Percentiles rank a stretch among this genome's conserved stretches.
Conservation (phyloP, 2,888 invertebrate genomes). For the Argyresthia albistria region DNA sequence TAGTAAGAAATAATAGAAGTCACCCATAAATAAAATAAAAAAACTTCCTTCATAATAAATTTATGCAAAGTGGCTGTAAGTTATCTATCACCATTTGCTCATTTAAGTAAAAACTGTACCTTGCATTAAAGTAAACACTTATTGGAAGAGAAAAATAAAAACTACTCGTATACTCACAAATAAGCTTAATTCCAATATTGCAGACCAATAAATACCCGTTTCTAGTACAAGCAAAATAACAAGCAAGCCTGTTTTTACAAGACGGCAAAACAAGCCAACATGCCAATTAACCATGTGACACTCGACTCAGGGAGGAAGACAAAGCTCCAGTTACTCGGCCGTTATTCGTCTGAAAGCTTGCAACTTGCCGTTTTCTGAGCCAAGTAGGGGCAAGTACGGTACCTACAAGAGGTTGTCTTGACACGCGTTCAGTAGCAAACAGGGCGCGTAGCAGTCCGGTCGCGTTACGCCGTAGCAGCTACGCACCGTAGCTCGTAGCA, state of each 20-base stretch:
- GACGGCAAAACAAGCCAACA: not conserved
- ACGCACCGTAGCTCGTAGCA: constrained; percentile 17
- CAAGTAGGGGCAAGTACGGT: constrained; percentile 43
- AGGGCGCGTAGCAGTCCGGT: constrained; percentile 49
- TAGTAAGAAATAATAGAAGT: too few relatives aligned
- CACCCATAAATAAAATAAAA: too few relatives aligned
- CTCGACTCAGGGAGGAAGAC: constrained; percentile 28
- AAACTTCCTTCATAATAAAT: too few relatives aligned
- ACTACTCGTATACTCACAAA: too few relatives aligned
- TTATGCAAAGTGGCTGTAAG: too few relatives aligned
- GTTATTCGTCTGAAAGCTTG: constrained; percentile 56
- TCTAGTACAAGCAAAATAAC: not conserved
- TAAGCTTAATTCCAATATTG: too few relatives aligned
- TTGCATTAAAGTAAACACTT: too few relatives aligned
- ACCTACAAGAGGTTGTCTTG: constrained; percentile 60
- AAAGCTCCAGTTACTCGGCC: constrained; percentile 45
- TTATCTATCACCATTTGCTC: too few relatives aligned
- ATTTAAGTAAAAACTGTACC: too few relatives aligned
- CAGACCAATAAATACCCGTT: too few relatives aligned
- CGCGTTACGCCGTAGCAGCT: constrained; percentile 35
- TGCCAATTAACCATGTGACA: constrained; percentile 19
- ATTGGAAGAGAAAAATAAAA: too few relatives aligned
- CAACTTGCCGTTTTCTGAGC: constrained; percentile 46
- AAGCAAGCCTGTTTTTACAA: not conserved
- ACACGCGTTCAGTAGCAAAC: constrained; percentile 48